Evolutionary conservation across 2,113 vertebrate genomes (phyloP).

Genomic region (Muntiacus reevesi): DNA sequence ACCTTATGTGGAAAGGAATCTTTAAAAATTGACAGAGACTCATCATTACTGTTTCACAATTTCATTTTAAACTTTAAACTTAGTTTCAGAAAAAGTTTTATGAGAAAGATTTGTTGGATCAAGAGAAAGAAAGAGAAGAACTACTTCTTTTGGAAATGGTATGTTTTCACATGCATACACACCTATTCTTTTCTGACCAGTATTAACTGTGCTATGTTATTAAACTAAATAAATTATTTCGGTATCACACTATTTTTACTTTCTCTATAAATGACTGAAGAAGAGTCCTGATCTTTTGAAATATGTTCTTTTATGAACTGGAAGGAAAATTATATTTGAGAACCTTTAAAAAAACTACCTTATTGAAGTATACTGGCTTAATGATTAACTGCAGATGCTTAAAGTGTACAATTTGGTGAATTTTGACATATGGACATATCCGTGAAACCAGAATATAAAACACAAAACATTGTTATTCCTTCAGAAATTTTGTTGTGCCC

Average conservation of each 20-base stretch:
- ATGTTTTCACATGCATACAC: constrained; percentile 58
- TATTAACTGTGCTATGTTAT: neutral
- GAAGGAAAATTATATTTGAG: neutral
- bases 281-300: constrained; percentile 6
- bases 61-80: constrained; percentile 73
- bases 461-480: neutral
- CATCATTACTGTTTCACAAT: constrained; percentile 55
- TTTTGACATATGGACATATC: neutral
- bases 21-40: neutral
- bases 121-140: constrained; percentile 94
- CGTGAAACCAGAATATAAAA: neutral
- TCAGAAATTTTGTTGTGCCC: neutral
- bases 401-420: neutral
- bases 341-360: neutral
- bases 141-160: constrained; percentile 94
- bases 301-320: neutral
- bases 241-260: neutral
- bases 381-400: neutral
- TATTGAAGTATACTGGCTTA: neutral
- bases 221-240: constrained; percentile 15
- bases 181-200: neutral
- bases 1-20: neutral
- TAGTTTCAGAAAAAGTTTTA: constrained; percentile 93
- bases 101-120: constrained; percentile 90
- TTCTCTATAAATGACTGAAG: neutral